phyloP scores from a whole-genome alignment of 2,888 invertebrate species.

The Drosophila melanocephala region DNA sequence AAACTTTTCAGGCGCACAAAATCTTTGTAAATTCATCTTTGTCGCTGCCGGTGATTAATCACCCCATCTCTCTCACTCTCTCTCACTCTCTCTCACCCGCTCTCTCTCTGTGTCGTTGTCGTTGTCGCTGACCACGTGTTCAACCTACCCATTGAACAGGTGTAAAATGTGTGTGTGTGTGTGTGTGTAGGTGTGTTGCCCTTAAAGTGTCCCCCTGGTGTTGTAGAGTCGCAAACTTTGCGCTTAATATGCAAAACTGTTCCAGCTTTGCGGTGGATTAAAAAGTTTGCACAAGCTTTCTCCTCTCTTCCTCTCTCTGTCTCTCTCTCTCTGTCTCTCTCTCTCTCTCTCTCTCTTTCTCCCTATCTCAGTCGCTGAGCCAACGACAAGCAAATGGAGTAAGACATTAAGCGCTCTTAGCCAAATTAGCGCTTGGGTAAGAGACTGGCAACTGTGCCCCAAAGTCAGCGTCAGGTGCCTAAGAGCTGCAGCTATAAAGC shows the following conservation, averaged over 20 bases:
- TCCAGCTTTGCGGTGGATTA: conserved; percentile 82
- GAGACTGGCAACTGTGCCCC: conserved; percentile 50
- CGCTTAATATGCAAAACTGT: conserved; percentile 82
- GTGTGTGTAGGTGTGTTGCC: conserved; percentile 25
- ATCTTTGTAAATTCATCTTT: conserved; percentile 81
- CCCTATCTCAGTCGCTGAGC: conserved; percentile 8
- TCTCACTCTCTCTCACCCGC: not conserved
- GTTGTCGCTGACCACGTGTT: conserved; percentile 44
- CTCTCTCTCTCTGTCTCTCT: conserved; percentile 10
- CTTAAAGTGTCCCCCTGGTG: conserved; percentile 76
- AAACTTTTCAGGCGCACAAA: conserved; percentile 71
- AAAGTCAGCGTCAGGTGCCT: conserved; percentile 9
- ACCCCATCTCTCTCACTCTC: too few species aligned
- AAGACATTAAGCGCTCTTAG: conserved; percentile 77
- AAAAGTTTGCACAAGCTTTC: conserved; percentile 74
- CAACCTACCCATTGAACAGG: conserved; percentile 72
- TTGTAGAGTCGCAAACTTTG: conserved; percentile 71
- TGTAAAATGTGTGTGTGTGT: conserved; percentile 51
- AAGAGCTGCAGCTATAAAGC: conserved; percentile 3
- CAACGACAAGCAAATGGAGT: conserved; percentile 74
- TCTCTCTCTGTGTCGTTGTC: not conserved
- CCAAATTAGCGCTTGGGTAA: conserved; percentile 60
- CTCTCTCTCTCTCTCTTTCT: not conserved
- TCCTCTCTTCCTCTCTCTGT: not conserved
- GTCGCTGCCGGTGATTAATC: conserved; percentile 80